phyloP scores from a whole-genome alignment of 2,888 invertebrate genomes.

The Drosophila monieri region DNA sequence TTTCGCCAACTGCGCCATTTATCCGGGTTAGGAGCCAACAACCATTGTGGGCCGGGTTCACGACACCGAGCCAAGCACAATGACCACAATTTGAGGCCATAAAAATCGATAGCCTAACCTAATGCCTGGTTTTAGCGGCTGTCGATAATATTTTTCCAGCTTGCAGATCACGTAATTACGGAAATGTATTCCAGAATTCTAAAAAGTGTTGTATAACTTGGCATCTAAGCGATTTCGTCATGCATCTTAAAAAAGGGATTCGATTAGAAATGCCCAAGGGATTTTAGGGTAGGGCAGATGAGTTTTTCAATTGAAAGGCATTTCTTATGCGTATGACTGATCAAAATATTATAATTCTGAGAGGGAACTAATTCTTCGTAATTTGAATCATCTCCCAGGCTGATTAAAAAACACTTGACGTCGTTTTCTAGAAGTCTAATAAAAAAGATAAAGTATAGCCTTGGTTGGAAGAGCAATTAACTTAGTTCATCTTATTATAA shows the following conservation, averaged over 20 bases:
- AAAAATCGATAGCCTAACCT: slow-evolving; percentile 9
- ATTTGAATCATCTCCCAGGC: not conserved
- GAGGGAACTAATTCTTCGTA: not conserved
- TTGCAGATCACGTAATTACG: slow-evolving; percentile 10
- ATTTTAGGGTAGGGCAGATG: not conserved
- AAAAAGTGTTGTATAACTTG: not conserved
- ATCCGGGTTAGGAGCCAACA: not conserved
- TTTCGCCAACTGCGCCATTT: slow-evolving; percentile 26
- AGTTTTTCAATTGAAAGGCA: not conserved
- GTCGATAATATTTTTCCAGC: not conserved
- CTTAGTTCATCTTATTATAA: not conserved
- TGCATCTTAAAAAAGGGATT: not conserved
- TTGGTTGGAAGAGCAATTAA: slow-evolving; percentile 2
- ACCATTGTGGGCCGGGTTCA: not conserved
- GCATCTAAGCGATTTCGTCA: not conserved
- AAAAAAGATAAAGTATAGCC: not conserved
- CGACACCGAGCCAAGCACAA: slow-evolving; percentile 4
- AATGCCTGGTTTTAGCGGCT: not conserved
- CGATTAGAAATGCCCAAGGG: not conserved
- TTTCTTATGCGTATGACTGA: slow-evolving; percentile 3
- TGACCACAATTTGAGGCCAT: slow-evolving; percentile 28
- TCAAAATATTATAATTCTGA: not conserved
- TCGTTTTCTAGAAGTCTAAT: not conserved
- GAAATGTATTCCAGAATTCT: slow-evolving; percentile 14
- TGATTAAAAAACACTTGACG: not conserved